These are phyloP conservation scores for Chloroceryle inda DNA, from an alignment of 2,797 vertebrate species.

Conservation along the genomic window DNA sequence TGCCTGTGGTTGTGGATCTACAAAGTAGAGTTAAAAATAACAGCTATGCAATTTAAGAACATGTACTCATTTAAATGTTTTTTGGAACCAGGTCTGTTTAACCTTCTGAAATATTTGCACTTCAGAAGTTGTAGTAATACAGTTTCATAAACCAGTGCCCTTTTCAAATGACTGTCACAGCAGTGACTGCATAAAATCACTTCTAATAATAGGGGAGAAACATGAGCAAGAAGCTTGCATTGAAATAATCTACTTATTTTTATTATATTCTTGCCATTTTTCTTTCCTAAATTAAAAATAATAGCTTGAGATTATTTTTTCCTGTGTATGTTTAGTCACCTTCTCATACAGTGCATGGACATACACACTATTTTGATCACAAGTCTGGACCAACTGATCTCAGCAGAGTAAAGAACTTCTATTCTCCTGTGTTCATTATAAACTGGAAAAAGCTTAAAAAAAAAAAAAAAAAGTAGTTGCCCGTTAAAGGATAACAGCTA, in stretches of 20 bases:
- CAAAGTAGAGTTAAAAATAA: conserved; percentile 45
- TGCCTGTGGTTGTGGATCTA: background rate
- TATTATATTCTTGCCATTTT: background rate
- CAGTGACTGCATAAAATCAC: background rate
- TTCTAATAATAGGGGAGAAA: background rate
- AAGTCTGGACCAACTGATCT: background rate
- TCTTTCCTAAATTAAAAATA: background rate
- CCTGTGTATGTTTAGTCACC: background rate
- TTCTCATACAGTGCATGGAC: background rate
- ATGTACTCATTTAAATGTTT: background rate
- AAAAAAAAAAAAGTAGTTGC: background rate
- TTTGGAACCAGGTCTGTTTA: background rate
- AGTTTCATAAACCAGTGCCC: conserved; percentile 50
- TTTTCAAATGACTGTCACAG: conserved; percentile 43
- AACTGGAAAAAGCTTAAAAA: background rate
- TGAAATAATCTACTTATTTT: background rate
- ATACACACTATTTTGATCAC: background rate
- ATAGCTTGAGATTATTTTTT: background rate
- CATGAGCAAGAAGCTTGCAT: background rate
- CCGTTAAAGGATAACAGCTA: background rate
- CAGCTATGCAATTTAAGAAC: background rate
- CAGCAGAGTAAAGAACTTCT: background rate
- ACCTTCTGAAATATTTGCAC: conserved; percentile 52
- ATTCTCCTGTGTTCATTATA: background rate
- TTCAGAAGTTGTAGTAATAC: conserved; percentile 29